phyloP scores from a whole-genome alignment of 2,113 vertebrate genomes.

The Sinocyclocheilus rhinocerous region DNA sequence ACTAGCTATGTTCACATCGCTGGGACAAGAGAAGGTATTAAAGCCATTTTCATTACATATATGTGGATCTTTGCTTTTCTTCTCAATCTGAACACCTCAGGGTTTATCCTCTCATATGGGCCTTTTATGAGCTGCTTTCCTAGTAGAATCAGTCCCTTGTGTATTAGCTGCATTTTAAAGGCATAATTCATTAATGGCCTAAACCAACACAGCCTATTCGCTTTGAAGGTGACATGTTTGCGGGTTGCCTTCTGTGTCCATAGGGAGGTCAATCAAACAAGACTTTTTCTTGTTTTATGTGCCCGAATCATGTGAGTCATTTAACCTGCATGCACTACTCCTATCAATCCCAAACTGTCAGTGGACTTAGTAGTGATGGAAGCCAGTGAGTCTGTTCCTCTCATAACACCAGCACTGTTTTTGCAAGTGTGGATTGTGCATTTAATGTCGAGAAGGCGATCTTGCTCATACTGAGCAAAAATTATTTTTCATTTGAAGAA shows the following conservation, averaged over 20 bases:
- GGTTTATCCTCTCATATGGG: conserved; percentile 56
- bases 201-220: neutral
- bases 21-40: conserved; percentile 70
- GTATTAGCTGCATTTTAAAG: conserved; percentile 45
- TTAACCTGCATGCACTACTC: neutral
- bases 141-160: conserved; percentile 63
- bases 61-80: conserved; percentile 56
- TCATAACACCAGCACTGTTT: conserved; percentile 4
- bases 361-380: neutral
- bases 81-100: conserved; percentile 37
- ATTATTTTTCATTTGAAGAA: conserved; percentile 23
- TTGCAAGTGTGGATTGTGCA: neutral
- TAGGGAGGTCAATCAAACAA: neutral
- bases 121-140: conserved; percentile 28
- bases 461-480: conserved; percentile 29
- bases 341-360: conserved; percentile 14
- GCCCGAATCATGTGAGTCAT: neutral
- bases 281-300: neutral
- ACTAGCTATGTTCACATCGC: conserved; percentile 67
- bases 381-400: neutral
- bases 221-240: conserved; percentile 19
- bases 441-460: conserved; percentile 3
- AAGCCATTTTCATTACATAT: conserved; percentile 55
- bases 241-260: neutral
- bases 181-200: conserved; percentile 41